Evolutionary conservation across 1,140 invertebrate species (phyloP).

Genomic region (Agrilus planipennis): DNA sequence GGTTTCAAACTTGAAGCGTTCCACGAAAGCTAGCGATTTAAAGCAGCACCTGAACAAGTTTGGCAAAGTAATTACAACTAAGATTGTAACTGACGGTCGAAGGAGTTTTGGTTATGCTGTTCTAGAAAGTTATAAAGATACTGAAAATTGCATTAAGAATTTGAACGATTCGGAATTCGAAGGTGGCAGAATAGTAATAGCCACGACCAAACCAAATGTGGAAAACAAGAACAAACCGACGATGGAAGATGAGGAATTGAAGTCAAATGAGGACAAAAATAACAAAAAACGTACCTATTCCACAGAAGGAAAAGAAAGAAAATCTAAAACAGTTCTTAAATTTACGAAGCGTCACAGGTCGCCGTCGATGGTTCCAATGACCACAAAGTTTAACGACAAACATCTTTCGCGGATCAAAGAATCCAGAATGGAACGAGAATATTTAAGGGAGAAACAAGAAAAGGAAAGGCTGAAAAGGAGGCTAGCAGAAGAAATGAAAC

Average conservation of each 20-base stretch:
- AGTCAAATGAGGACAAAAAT: not conserved
- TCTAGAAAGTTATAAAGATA: slow-evolving; percentile 19
- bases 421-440: no score
- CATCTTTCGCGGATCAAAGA: not conserved
- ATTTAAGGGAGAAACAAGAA: slow-evolving; percentile 4
- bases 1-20: slow-evolving; percentile 24
- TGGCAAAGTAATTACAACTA: slow-evolving; percentile 21
- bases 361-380: not conserved
- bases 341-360: no score
- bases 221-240: no score
- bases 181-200: slow-evolving; percentile 11
- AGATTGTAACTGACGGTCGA: slow-evolving; percentile 26
- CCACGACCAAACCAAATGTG: not conserved
- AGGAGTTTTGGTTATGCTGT: slow-evolving; percentile 23
- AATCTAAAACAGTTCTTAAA: slow-evolving; percentile 7
- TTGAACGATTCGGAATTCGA: slow-evolving; percentile 18
- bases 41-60: slow-evolving; percentile 20
- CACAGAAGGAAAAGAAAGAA: not conserved
- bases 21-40: slow-evolving; percentile 21
- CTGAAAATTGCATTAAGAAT: slow-evolving; percentile 16
- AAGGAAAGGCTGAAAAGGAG: slow-evolving; percentile 7
- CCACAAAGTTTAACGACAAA: not conserved
- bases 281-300: no score
- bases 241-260: not conserved
- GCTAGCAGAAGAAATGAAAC: slow-evolving; percentile 7